Conservation (phyloP, 2,888 invertebrate genomes). For the Aleiodes leptofemur region DNA sequence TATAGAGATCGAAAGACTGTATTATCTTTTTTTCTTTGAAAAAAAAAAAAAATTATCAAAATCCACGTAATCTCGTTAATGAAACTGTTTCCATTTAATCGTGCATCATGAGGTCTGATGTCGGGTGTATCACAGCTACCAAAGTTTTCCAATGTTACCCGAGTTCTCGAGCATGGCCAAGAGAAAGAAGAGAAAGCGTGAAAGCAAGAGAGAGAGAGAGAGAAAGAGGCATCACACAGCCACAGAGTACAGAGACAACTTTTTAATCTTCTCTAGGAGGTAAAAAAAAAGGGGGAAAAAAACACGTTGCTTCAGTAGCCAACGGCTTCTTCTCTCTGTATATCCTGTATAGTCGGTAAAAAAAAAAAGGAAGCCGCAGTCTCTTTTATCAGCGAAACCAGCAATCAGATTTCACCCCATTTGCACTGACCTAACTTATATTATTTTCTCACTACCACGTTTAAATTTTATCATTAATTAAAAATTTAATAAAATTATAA, state of each 20-base stretch:
- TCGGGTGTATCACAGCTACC: not conserved
- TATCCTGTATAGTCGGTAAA: constrained; percentile 9
- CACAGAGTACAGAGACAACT: constrained; percentile 59
- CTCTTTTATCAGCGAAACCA: constrained; percentile 21
- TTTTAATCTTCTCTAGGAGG: constrained; percentile 66
- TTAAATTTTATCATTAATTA: not conserved
- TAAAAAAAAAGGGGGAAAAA: not conserved
- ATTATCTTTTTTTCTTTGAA: no score
- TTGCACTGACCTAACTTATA: constrained; percentile 10
- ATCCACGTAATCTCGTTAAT: no score
- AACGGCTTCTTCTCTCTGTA: no score
- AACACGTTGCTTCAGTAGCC: constrained; percentile 9
- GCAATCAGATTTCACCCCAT: constrained; percentile 50
- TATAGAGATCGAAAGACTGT: no score
- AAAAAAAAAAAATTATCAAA: no score
- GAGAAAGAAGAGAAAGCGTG: constrained; percentile 33
- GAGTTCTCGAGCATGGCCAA: constrained; percentile 4
- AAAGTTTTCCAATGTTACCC: constrained; percentile 37
- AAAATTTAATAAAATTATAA: not conserved
- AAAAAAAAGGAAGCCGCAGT: not conserved
- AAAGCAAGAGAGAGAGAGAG: constrained; percentile 56
- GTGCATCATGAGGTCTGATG: no score
- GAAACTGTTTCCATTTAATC: no score
- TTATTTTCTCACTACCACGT: not conserved
- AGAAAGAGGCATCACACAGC: constrained; percentile 47